A percentile compares a stretch with the other conserved stretches of the same genome.
Evolutionary conservation across 2,797 vertebrate genomes (phyloP).

Genomic region (Chromobotia macracanthus): DNA sequence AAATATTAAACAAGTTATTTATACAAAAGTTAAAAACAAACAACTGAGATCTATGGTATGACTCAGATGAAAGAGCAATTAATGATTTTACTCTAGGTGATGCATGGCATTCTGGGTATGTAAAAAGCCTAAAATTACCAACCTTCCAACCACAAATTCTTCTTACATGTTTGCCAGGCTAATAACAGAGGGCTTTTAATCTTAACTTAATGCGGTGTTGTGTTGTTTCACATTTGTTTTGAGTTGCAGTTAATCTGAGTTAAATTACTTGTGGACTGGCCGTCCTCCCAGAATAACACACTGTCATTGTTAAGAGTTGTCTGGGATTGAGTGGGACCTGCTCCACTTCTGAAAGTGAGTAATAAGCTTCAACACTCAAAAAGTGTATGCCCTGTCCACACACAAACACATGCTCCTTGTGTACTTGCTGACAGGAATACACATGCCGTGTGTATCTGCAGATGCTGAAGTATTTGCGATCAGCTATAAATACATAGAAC

Average conservation of each 20-base stretch:
- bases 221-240: conserved; percentile 9
- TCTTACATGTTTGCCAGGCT: background rate
- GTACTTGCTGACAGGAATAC: conserved; percentile 61
- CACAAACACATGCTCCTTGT: background rate
- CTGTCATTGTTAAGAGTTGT: background rate
- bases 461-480: conserved; percentile 27
- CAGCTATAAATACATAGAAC: conserved; percentile 40
- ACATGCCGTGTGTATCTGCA: conserved; percentile 25
- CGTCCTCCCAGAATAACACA: background rate
- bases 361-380: background rate
- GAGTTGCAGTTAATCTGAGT: conserved; percentile 15
- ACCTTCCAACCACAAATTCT: background rate
- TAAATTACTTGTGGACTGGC: conserved; percentile 15
- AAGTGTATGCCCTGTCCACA: background rate
- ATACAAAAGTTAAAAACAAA: background rate
- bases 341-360: background rate
- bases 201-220: background rate
- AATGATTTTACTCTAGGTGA: background rate
- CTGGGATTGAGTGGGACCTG: conserved; percentile 11
- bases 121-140: background rate
- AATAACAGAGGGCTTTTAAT: background rate
- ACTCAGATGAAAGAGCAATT: background rate
- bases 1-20: background rate
- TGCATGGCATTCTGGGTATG: background rate
- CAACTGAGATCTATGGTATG: background rate